Percentiles rank a stretch among this genome's conserved stretches.
Evolutionary conservation across 1,140 invertebrate genomes (phyloP).

Genomic region (Oreohelix idahoensis): DNA sequence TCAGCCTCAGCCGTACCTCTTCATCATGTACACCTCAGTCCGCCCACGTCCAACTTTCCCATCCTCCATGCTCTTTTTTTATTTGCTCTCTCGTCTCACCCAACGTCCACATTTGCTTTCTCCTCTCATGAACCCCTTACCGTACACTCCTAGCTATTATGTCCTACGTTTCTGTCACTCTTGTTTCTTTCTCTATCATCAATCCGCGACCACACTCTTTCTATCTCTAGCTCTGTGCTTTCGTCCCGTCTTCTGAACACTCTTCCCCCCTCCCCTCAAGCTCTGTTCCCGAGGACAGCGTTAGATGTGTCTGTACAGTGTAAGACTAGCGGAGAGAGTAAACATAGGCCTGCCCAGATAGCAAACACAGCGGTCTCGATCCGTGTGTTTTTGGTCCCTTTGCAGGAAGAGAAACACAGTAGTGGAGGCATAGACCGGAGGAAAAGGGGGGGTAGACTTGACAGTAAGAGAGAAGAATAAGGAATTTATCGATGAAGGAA

Average conservation of each 20-base stretch:
- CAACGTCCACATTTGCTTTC: neutral
- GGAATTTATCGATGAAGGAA: neutral
- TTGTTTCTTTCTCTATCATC: neutral
- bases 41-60: too few species aligned
- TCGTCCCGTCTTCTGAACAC: too few species aligned
- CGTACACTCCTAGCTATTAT: neutral
- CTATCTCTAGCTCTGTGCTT: neutral
- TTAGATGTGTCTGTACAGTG: neutral
- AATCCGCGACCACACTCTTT: neutral
- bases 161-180: neutral
- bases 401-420: neutral
- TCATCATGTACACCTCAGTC: too few species aligned
- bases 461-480: neutral
- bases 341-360: neutral
- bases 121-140: neutral
- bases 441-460: neutral
- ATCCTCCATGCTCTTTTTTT: too few species aligned
- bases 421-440: neutral
- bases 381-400: neutral
- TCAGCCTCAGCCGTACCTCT: too few species aligned
- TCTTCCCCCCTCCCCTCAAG: neutral
- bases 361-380: neutral
- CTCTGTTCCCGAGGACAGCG: neutral
- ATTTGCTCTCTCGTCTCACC: neutral
- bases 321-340: neutral